Base-by-base conservation (phyloP, 2,888 invertebrate species). In the Heliconius sara region DNA sequence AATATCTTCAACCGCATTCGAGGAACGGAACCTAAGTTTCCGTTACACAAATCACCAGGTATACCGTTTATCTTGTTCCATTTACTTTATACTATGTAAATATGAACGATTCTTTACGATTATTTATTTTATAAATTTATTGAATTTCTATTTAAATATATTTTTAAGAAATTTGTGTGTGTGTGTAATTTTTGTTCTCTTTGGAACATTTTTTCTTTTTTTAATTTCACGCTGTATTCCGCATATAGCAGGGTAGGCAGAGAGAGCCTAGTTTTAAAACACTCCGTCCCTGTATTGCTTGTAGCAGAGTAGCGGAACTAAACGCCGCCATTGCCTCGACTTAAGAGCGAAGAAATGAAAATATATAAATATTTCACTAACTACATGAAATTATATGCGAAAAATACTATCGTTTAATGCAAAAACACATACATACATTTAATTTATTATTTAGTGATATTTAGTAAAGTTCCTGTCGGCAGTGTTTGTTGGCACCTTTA, bases 11-110 rank as follows among this genome's bases (percentile, higher is more conserved):
- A 87, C 87, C 85, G 88, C 89, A 88, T 87, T 89, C 86, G 86
- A 87, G 87, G 87, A 90, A 90, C 86, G 84, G 85, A 75, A 65
- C 63, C 25, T 7, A 87, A 85, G 86, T 87, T 91, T 91, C 91
- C 92, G 88, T 83, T 82, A 83, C 85, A 90, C 89, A 90, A 92
- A 91, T 91, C 91, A 90, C 87, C 87, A 52, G 52, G 52, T 52
- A 85, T 84, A 87, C 89, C 90, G 65, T 16, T 19, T 34, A 65
- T 60, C 27, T 76, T 70, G 10, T 10, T 65, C 63, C 2, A 63
- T 47, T 63, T 65, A 75, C 63, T 22, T 12, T n/a, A n/a, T 52
- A 34, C 57, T 57, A 10, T 57, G 52, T 57, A 25, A 65, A 65
- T 25, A 65, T 65, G 25, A 27, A 63, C 25, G 2, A n/a, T 25